phyloP scores from a whole-genome alignment of 64 coral and sea anemone genomes.

The Acropora yongei region DNA sequence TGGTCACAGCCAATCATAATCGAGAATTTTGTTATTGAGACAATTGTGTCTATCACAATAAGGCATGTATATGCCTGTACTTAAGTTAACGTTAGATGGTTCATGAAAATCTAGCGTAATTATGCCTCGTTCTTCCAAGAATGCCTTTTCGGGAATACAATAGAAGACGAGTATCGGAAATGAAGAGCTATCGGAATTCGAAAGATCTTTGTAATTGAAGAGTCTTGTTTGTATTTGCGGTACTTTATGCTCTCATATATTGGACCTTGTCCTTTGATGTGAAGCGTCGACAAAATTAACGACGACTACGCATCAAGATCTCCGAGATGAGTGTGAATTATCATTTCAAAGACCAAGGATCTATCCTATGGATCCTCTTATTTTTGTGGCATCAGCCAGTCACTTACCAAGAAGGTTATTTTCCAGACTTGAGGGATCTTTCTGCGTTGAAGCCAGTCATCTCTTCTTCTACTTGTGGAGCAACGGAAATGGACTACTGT shows the following conservation, averaged over 20 bases:
- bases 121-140: no score
- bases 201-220: no score
- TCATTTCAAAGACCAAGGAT: background rate
- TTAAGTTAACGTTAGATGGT: no score
- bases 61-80: no score
- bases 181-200: no score
- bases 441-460: conserved; percentile 73
- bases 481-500: conserved; percentile 59
- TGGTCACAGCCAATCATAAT: no score
- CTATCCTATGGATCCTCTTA: background rate
- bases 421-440: conserved; percentile 76
- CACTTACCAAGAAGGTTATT: conserved; percentile 26
- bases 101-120: no score
- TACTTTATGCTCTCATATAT: background rate
- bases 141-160: no score
- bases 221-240: background rate
- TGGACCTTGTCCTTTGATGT: background rate
- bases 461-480: conserved; percentile 87
- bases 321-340: background rate
- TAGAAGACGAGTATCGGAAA: no score
- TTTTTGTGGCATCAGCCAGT: background rate
- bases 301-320: background rate
- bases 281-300: background rate
- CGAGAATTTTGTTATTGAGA: no score
- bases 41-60: no score